A percentile compares a stretch with the other conserved stretches of the same genome.
Evolutionary conservation across 92 coral and sea anemone genomes (phyloP).

Genomic region (Epizoanthus illoricatus): DNA sequence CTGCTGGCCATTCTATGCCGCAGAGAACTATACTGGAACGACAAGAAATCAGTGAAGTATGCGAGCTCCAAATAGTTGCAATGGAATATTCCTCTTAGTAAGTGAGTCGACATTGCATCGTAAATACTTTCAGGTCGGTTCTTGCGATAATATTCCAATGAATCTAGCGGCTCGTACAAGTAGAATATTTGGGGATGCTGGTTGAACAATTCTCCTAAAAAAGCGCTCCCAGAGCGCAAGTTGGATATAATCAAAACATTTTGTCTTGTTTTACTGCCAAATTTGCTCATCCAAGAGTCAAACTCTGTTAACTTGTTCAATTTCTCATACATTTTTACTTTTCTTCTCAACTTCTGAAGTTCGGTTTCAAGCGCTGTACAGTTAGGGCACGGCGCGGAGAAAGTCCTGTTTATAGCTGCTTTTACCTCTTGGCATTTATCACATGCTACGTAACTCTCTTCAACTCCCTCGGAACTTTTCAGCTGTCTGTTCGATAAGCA

Average conservation of each 20-base stretch:
- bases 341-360: conserved; percentile 46
- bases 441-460: conserved; percentile 23
- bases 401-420: background rate
- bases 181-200: conserved; percentile 85
- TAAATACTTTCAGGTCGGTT: conserved; percentile 89
- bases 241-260: conserved; percentile 75
- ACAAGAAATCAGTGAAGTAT: conserved; percentile 79
- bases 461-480: conserved; percentile 33
- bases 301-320: conserved; percentile 73
- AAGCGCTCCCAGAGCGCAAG: conserved; percentile 75
- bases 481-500: conserved; percentile 37
- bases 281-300: conserved; percentile 77
- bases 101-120: conserved; percentile 80
- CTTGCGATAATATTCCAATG: conserved; percentile 74
- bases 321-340: conserved; percentile 65
- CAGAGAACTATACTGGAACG: conserved; percentile 83
- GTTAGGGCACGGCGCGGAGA: conserved; percentile 26
- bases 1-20: conserved; percentile 83
- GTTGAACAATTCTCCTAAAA: conserved; percentile 91
- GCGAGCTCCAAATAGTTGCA: conserved; percentile 80
- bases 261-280: conserved; percentile 85
- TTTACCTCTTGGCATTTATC: conserved; percentile 20
- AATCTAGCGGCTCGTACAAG: conserved; percentile 76
- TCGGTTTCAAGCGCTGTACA: conserved; percentile 43
- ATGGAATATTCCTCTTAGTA: conserved; percentile 78